These are phyloP conservation scores for Lethrus apterus DNA, from an alignment of 1,140 invertebrate genomes.

Conservation along the genomic window DNA sequence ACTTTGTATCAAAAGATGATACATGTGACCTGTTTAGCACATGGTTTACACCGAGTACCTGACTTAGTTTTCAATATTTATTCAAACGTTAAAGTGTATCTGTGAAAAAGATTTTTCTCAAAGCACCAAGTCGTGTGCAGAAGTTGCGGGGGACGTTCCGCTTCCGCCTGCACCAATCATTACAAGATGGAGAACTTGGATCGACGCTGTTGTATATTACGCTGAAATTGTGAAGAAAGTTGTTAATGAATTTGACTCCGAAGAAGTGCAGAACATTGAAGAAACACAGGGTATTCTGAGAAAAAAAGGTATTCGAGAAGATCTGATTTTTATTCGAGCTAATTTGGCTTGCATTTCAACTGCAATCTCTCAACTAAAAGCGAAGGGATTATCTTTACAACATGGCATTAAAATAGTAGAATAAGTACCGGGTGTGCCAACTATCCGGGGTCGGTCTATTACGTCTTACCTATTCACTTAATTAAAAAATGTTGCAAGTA, in stretches of 20 bases:
- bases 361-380: slow-evolving; percentile 7
- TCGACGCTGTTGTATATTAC: neutral
- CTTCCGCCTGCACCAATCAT: slow-evolving; percentile 1
- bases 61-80: no score
- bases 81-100: slow-evolving; percentile 13
- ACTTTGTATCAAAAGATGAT: no score
- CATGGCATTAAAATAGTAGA: slow-evolving; percentile 9
- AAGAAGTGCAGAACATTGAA: slow-evolving; percentile 6
- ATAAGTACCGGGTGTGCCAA: no score
- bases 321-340: slow-evolving; percentile 10
- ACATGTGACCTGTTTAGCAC: no score
- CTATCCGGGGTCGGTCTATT: no score
- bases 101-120: slow-evolving; percentile 13
- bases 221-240: slow-evolving; percentile 9
- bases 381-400: slow-evolving; percentile 9
- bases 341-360: slow-evolving; percentile 7
- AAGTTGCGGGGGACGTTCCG: slow-evolving; percentile 2
- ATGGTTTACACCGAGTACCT: no score
- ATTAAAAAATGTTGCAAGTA: no score
- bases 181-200: no score
- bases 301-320: slow-evolving; percentile 4
- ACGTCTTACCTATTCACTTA: no score
- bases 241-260: slow-evolving; percentile 6
- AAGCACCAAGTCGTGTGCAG: slow-evolving; percentile 12
- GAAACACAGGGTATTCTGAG: slow-evolving; percentile 6